Evolutionary conservation across 2,113 vertebrate species (phyloP).

Genomic region (Crotalus tigris): DNA sequence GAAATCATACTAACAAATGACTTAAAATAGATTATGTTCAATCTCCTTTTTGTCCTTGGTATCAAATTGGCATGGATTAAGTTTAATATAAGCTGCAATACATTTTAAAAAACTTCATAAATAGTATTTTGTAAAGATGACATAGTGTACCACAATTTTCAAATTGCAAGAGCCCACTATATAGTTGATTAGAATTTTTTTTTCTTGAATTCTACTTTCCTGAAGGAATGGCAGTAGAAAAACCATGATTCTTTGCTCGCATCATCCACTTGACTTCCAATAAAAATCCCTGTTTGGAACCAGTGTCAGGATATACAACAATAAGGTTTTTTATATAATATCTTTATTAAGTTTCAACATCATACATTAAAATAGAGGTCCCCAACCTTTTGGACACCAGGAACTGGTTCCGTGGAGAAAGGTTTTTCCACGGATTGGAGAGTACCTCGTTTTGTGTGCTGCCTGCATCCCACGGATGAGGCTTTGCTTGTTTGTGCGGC

Average conservation of each 20-base stretch:
- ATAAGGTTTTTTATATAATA: neutral
- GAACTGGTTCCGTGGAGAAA: too few species aligned
- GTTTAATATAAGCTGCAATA: neutral
- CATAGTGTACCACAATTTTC: neutral
- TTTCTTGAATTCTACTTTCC: neutral
- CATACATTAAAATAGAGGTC: neutral
- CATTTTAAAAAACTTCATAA: too few species aligned
- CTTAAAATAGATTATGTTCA: neutral
- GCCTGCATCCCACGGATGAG: too few species aligned
- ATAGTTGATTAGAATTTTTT: neutral
- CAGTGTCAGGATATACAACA: neutral
- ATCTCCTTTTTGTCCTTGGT: neutral
- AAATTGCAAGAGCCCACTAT: neutral
- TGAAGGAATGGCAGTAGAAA: too few species aligned
- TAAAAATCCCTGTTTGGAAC: neutral
- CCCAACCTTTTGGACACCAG: too few species aligned
- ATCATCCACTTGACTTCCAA: neutral
- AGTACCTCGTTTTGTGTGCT: too few species aligned
- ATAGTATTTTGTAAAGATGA: neutral
- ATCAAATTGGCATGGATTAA: neutral
- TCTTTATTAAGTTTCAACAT: neutral
- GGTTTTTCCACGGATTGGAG: too few species aligned
- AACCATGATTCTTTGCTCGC: neutral
- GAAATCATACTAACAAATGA: neutral
- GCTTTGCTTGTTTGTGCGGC: too few species aligned